Evolutionary conservation across 2,797 vertebrate genomes (phyloP).

Genomic region (Eulemur mongoz): DNA sequence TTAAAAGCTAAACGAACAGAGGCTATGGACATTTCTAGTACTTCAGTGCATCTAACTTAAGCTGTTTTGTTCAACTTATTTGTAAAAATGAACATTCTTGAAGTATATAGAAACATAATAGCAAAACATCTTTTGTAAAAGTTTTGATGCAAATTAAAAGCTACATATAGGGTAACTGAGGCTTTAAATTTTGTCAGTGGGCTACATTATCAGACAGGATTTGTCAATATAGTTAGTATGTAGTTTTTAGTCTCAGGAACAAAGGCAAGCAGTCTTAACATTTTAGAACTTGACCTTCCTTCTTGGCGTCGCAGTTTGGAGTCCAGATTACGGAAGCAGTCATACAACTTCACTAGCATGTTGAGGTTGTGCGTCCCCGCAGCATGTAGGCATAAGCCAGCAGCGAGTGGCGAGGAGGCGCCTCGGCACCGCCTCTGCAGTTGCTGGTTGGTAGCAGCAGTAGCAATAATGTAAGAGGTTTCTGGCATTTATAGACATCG

Average conservation of each 20-base stretch:
- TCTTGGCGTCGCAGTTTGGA: neutral
- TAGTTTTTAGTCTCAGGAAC: slow-evolving; percentile 68
- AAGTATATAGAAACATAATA: slow-evolving; percentile 73
- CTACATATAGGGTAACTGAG: slow-evolving; percentile 68
- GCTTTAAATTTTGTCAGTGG: slow-evolving; percentile 60
- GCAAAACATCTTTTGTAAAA: slow-evolving; percentile 77
- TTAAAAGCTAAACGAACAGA: slow-evolving; percentile 78
- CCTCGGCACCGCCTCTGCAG: neutral
- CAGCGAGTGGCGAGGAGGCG: slow-evolving; percentile 45
- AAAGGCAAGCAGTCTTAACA: slow-evolving; percentile 37
- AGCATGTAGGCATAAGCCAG: slow-evolving; percentile 64
- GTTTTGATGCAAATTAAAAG: slow-evolving; percentile 71
- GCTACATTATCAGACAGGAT: slow-evolving; percentile 54
- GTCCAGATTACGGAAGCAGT: neutral
- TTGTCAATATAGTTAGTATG: slow-evolving; percentile 57
- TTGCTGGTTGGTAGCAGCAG: slow-evolving; percentile 68
- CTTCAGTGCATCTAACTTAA: slow-evolving; percentile 49
- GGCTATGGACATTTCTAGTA: slow-evolving; percentile 30
- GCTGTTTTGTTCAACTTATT: slow-evolving; percentile 60
- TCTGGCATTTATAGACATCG: slow-evolving; percentile 89
- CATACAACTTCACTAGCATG: neutral
- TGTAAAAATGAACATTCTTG: slow-evolving; percentile 54
- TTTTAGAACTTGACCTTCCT: slow-evolving; percentile 68
- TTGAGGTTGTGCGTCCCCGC: slow-evolving; percentile 53
- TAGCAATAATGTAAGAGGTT: neutral